Evolutionary conservation across 2,113 vertebrate genomes (phyloP).

Genomic region (Actenoides hombroni): DNA sequence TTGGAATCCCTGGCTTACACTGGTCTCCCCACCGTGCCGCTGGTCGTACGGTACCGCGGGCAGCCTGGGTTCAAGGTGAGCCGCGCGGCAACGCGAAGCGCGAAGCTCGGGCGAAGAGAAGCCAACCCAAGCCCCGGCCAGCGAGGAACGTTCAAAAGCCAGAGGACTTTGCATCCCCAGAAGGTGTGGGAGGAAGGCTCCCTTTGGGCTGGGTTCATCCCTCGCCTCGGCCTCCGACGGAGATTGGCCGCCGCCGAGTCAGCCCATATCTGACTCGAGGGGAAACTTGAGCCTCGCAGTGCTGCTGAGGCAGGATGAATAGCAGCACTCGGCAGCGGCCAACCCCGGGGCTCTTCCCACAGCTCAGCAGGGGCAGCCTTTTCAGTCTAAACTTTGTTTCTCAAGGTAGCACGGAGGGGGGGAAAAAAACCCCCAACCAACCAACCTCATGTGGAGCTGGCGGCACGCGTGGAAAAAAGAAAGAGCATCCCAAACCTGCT

Average conservation of each 20-base stretch:
- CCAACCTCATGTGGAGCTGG: too few species aligned
- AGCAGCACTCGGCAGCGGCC: too few species aligned
- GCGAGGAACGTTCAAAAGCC: too few species aligned
- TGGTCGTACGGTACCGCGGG: not conserved
- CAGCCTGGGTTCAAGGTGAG: not conserved
- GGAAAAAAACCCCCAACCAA: too few species aligned
- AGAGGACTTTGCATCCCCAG: not conserved
- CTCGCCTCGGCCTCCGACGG: not conserved
- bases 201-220: not conserved
- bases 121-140: not conserved
- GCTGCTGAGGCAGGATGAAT: constrained; percentile 18
- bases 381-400: too few species aligned
- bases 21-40: not conserved
- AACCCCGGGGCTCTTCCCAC: too few species aligned
- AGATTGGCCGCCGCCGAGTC: constrained; percentile 64
- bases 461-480: too few species aligned
- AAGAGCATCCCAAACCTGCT: too few species aligned
- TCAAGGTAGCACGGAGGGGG: too few species aligned
- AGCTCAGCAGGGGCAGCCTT: too few species aligned
- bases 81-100: accelerated
- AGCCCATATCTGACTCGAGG: constrained; percentile 62
- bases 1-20: too few species aligned
- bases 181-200: not conserved
- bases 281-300: constrained; percentile 17
- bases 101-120: not conserved